Evolutionary conservation across 2,888 invertebrate genomes (phyloP), one percentile per base, ranked within the genome.

Genomic region (Parnassius apollo): DNA sequence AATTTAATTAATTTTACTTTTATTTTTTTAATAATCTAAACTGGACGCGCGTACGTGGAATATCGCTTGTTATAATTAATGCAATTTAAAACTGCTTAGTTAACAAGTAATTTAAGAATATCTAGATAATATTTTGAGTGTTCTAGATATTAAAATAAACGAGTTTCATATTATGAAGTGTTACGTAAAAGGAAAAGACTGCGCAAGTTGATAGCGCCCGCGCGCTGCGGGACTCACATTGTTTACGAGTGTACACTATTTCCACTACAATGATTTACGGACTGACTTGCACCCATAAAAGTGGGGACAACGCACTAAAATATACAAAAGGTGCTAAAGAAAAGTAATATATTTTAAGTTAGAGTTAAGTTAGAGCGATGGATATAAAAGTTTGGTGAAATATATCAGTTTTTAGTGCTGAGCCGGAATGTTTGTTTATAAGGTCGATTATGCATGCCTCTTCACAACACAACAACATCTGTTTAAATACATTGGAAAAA

Each of bases 281-380:
- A 85, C 88, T 81, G 84, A 79, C 84, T 86, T 83, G 83, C 75
- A 80, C 80, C 88, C 88, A 91, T 91, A 91, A 91, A 88, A 82
- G 80, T 82, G 86, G 88, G 91, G 91, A 89, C 88, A 88, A 85
- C 84, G 83, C 83, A 87, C 87, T 88, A 89, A 90, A 91, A 91
- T 86, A 87, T 85, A 91, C 91, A 91, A 91, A 91, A 91, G 91
- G 90, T 90, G 89, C 89, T 91, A 89, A 89, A 90, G 89, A 91
- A 91, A 88, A 84, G 88, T 87, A 85, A 90, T 89, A 91, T 90
- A 89, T 90, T 91, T 86, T 80, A 88, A 89, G 88, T 88, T 84
- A 78, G 82, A 85, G 81, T 86, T 80, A 88, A 89, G 88, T 88
- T 84, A 78, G 82, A 85, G 81, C 78, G 84, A 86, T 84, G 84